Base-by-base conservation (phyloP, 2,888 invertebrate species). In the Zhuqinia jingwanae region DNA sequence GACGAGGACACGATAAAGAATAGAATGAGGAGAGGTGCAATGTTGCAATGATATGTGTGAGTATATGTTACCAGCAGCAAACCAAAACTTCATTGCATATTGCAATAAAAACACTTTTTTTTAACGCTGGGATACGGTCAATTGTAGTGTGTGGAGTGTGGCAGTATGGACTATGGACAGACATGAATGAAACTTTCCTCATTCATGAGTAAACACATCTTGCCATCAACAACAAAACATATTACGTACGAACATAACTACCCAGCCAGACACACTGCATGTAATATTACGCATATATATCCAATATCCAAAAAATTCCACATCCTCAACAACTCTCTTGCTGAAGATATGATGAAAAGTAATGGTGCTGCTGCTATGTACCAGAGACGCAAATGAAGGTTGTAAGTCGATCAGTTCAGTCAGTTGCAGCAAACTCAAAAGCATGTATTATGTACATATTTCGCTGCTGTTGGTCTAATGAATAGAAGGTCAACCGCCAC, bases 161-260 rank as follows among this genome's bases (percentile, higher is more conserved):
- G n/a, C n/a, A n/a, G 45, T 47, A 6, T 20, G 47, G 10, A 47
- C 0, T 20, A 45, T 70, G 70, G 25, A 70, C n/a, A n/a, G n/a
- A n/a, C 70, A 70, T 70, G 70, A 70, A 70, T 70, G 70, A 70
- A 70, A 47, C 15, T 70, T 70, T 70, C 13, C 70, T 70, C 70
- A 70, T 70, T 70, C 70, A 70, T 70, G 47, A 70, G 70, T 70
- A 70, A 70, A 70, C 70, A 70, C 47, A 45, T 17, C 10, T 53
- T 53, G 53, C 15, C 3, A n/a, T 11, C 10, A 53, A 3, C 53
- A 53, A 42, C 42, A 42, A 42, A 42, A 42, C 5, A 42, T 42
- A 42, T 42, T 42, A 42, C 11, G 42, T 11, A 42, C 13, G n/a
- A n/a, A 47, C 47, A 47, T 15, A 47, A 42, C 42, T 42, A 11